A percentile compares a stretch with the other conserved stretches of the same genome.
phyloP scores from a whole-genome alignment of 2,797 vertebrate genomes.

The Okamejei kenojei region DNA sequence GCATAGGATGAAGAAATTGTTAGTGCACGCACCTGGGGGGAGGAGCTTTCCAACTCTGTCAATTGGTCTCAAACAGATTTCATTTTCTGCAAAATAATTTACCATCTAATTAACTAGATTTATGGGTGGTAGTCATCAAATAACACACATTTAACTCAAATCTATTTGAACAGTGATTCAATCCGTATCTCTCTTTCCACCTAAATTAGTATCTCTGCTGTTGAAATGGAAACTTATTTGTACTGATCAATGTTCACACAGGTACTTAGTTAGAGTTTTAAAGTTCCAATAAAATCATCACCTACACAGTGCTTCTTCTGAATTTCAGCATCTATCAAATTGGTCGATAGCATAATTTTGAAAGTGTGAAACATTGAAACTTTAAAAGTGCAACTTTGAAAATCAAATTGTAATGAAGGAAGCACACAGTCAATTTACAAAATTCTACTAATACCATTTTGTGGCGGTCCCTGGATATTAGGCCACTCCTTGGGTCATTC shows the following conservation, averaged over 20 bases:
- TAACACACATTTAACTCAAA: not conserved
- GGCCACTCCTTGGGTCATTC: too few species aligned
- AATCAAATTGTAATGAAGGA: not conserved
- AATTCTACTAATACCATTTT: not conserved
- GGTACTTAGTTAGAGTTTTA: not conserved
- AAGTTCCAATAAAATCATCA: not conserved
- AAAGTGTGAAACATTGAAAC: too few species aligned
- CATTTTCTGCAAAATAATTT: constrained; percentile 56
- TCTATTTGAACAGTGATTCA: not conserved
- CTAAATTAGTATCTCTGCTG: not conserved
- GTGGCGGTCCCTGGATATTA: too few species aligned
- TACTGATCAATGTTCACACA: not conserved
- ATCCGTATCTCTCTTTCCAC: not conserved
- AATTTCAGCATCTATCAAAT: not conserved
- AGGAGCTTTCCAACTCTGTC: constrained; percentile 76
- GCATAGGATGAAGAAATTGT: too few species aligned
- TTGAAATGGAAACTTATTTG: not conserved
- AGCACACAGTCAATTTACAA: not conserved
- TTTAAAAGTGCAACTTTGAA: too few species aligned
- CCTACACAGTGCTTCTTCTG: not conserved
- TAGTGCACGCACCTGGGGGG: constrained; percentile 70
- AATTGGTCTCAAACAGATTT: constrained; percentile 76
- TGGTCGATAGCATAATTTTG: too few species aligned
- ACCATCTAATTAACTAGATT: not conserved
- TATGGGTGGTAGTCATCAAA: not conserved